Evolutionary conservation across 2,113 vertebrate species (phyloP).

Genomic region (Erythrocercus mccallii): DNA sequence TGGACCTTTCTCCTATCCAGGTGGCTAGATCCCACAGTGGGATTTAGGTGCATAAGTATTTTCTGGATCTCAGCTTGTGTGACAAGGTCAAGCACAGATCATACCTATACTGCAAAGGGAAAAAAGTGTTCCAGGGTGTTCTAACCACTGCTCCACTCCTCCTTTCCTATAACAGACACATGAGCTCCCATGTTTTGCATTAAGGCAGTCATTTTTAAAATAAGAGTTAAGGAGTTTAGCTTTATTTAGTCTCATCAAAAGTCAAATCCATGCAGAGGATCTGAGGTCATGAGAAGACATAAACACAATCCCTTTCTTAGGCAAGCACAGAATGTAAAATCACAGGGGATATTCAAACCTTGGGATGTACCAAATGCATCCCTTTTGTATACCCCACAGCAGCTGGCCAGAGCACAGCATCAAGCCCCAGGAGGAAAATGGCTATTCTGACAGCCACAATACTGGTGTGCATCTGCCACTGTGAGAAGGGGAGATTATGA

Average conservation of each 20-base stretch:
- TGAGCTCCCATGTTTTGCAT: background rate
- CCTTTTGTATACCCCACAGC: constrained; percentile 13
- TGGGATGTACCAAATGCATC: constrained; percentile 13
- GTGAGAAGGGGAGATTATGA: constrained; percentile 46
- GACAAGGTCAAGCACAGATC: background rate
- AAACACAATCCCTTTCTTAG: background rate
- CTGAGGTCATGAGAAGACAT: background rate
- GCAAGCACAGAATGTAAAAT: background rate
- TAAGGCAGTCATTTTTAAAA: background rate
- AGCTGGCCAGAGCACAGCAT: background rate
- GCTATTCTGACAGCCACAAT: constrained; percentile 43
- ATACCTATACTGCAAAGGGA: background rate
- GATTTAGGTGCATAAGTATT: background rate
- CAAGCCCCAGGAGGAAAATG: constrained; percentile 24
- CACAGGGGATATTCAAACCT: constrained; percentile 8
- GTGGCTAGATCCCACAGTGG: background rate
- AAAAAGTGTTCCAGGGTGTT: background rate
- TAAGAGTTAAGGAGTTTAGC: background rate
- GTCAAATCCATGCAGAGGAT: background rate
- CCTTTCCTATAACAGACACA: background rate
- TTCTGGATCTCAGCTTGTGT: background rate
- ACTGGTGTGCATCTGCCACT: constrained; percentile 48
- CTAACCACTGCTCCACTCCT: background rate
- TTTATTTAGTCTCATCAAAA: constrained; percentile 1
- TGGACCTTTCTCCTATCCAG: background rate